These are phyloP conservation scores for Drusus annulatus DNA, from an alignment of 1,140 invertebrate species.

Conservation along the genomic window DNA sequence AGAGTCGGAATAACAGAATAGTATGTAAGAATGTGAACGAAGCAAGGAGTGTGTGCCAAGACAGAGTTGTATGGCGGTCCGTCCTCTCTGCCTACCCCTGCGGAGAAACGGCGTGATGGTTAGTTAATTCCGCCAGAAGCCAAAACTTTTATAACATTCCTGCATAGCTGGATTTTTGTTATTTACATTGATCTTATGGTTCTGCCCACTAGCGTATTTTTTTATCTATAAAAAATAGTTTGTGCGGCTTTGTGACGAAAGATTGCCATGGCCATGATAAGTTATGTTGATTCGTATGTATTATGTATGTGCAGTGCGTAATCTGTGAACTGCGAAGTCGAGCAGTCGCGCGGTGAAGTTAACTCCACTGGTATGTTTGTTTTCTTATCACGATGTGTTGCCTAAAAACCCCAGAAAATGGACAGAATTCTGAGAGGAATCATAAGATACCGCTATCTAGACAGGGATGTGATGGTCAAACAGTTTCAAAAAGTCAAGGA, in stretches of 20 bases:
- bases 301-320: not conserved
- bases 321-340: no score
- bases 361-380: not conserved
- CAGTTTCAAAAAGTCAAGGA: slow-evolving; percentile 91
- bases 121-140: not conserved
- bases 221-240: slow-evolving; percentile 1
- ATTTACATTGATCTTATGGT: slow-evolving; percentile 1
- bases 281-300: no score
- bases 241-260: slow-evolving; percentile 9
- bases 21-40: no score
- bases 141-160: not conserved
- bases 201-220: slow-evolving; percentile 14
- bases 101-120: no score
- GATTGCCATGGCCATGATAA: slow-evolving; percentile 8
- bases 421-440: slow-evolving; percentile 90
- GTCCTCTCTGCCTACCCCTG: no score
- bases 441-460: slow-evolving; percentile 87
- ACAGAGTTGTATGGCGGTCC: no score
- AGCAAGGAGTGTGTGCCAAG: no score
- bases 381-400: slow-evolving; percentile 34
- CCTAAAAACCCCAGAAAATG: slow-evolving; percentile 71
- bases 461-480: slow-evolving; percentile 88
- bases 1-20: no score
- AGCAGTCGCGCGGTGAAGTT: not conserved
- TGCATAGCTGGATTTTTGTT: not conserved